Evolutionary conservation across 1,140 invertebrate species (phyloP).

Genomic region (Diorhabda carinulata): DNA sequence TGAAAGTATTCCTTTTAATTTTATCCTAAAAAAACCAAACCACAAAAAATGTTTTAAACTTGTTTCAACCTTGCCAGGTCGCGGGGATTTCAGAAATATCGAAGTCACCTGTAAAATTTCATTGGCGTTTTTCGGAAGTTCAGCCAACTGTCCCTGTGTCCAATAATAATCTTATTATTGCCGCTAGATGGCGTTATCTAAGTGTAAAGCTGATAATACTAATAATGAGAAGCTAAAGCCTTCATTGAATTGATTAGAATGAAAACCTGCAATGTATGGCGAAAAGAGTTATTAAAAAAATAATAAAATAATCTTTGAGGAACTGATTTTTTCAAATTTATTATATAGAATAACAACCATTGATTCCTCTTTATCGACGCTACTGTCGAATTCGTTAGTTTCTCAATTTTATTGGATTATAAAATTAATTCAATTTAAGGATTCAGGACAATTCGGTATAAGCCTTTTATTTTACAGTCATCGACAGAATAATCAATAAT

Average conservation of each 20-base stretch:
- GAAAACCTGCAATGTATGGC: no score
- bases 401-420: conserved; percentile 34
- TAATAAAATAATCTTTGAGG: background rate
- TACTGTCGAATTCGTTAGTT: background rate
- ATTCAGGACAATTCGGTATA: conserved; percentile 29
- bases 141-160: no score
- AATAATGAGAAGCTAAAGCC: background rate
- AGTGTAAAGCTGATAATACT: background rate
- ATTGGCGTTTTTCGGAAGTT: no score
- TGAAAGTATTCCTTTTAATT: no score
- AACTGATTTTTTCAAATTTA: background rate
- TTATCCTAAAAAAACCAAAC: no score
- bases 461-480: conserved; percentile 3
- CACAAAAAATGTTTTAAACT: no score
- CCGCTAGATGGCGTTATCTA: no score
- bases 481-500: conserved; percentile 1
- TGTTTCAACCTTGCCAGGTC: no score
- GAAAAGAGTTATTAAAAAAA: no score
- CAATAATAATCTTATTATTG: no score
- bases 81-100: no score
- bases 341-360: background rate
- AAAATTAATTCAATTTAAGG: conserved; percentile 32
- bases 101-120: no score
- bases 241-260: background rate
- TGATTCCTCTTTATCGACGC: background rate